Evolutionary conservation across 2,888 invertebrate species (phyloP).

Genomic region (Pristionchus maxplancki): DNA sequence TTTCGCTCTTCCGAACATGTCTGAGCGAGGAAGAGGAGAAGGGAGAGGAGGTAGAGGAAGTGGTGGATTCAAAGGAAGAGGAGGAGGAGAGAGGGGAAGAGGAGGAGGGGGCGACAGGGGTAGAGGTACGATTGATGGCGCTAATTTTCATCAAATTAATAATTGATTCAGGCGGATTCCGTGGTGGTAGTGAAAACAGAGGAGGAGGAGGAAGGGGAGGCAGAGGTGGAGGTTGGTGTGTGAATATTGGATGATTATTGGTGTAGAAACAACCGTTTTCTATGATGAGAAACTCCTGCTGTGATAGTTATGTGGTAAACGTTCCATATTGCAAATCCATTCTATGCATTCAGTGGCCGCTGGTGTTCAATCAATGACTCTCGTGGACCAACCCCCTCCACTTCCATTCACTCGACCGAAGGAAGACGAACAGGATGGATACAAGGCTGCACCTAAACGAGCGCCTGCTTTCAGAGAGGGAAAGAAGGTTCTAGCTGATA

Average conservation of each 20-base stretch:
- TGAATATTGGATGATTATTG: too few relatives aligned
- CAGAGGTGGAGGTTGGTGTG: background rate
- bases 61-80: background rate
- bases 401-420: background rate
- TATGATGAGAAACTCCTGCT: background rate
- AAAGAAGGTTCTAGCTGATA: background rate
- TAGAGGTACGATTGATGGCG: background rate
- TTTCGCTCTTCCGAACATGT: background rate
- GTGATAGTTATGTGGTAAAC: background rate
- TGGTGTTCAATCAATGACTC: background rate
- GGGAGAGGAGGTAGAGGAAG: background rate
- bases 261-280: background rate
- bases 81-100: background rate
- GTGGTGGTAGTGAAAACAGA: background rate
- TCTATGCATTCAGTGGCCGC: background rate
- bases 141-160: background rate
- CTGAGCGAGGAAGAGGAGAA: background rate
- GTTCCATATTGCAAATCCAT: background rate
- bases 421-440: constrained; percentile 1
- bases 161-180: background rate
- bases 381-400: background rate
- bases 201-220: background rate
- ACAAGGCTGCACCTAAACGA: constrained; percentile 41
- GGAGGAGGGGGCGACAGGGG: constrained; percentile 1
- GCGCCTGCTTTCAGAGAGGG: constrained; percentile 25